Percentiles rank a stretch among this genome's conserved stretches.
Evolutionary conservation across 2,797 vertebrate species (phyloP).

Genomic region (Chelon auratus): DNA sequence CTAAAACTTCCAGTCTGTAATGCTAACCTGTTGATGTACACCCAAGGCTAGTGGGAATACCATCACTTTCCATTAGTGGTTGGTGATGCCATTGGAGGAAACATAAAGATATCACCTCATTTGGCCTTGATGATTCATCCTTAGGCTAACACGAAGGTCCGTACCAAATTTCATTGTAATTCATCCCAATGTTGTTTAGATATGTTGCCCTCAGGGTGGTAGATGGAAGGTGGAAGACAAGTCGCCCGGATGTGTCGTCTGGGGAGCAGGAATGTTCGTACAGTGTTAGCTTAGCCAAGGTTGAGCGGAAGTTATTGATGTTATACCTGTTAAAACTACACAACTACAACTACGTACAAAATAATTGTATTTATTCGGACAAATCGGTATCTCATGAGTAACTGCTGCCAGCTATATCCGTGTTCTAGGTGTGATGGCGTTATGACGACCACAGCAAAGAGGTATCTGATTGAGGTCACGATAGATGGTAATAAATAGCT

Average conservation of each 20-base stretch:
- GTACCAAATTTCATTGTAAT: not conserved
- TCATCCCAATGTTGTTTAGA: not conserved
- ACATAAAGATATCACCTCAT: not conserved
- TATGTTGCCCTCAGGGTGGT: not conserved
- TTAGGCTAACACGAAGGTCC: not conserved
- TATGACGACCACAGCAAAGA: too few species aligned
- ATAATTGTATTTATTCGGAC: too few species aligned
- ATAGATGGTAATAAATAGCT: too few species aligned
- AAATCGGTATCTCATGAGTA: too few species aligned
- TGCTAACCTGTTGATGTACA: not conserved
- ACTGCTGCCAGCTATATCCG: too few species aligned
- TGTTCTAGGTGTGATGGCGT: too few species aligned
- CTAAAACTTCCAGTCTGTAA: not conserved
- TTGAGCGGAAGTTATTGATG: not conserved
- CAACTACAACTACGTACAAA: too few species aligned
- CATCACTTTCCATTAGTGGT: too few species aligned
- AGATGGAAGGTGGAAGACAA: not conserved
- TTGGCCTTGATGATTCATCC: too few species aligned
- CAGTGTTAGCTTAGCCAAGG: not conserved
- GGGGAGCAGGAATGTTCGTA: not conserved
- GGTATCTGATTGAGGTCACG: too few species aligned
- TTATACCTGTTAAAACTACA: not conserved
- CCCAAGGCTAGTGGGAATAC: too few species aligned
- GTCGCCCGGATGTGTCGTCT: too few species aligned
- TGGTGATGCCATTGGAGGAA: not conserved